Evolutionary conservation across 1,140 invertebrate species (phyloP).

Genomic region (Bombyx mandarina): DNA sequence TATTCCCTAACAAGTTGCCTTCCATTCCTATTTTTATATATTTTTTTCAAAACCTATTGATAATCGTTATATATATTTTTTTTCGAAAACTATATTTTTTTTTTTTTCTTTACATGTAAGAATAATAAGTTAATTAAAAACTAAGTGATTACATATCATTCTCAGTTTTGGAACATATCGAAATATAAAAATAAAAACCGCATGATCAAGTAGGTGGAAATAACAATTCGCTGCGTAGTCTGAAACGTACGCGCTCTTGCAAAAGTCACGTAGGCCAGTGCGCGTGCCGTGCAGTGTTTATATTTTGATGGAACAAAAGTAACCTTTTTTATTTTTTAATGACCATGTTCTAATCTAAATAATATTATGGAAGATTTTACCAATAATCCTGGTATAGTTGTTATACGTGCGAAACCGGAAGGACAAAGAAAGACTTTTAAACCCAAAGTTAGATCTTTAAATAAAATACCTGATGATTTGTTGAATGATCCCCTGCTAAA

Average conservation of each 20-base stretch:
- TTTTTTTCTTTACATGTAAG: too few relatives aligned
- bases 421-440: constrained; percentile 86
- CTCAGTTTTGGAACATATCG: not conserved
- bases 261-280: constrained; percentile 64
- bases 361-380: constrained; percentile 32
- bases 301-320: not conserved
- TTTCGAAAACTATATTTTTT: too few relatives aligned
- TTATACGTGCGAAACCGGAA: constrained; percentile 82
- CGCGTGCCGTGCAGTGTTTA: constrained; percentile 31
- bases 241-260: constrained; percentile 25
- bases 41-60: too few relatives aligned
- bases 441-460: constrained; percentile 77
- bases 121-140: too few relatives aligned
- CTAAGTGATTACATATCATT: too few relatives aligned
- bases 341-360: constrained; percentile 14
- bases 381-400: constrained; percentile 66
- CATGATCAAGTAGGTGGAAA: too few relatives aligned
- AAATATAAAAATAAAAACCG: not conserved
- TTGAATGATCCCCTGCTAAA: constrained; percentile 84
- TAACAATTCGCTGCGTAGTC: constrained; percentile 2
- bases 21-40: too few relatives aligned
- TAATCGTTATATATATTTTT: too few relatives aligned
- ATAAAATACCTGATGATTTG: constrained; percentile 88
- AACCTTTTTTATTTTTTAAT: constrained; percentile 5
- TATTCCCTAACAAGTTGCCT: too few relatives aligned